Evolutionary conservation across 2,113 vertebrate species (phyloP), one percentile per base, ranked within the genome.

Genomic region (Pomatostomus ruficeps): DNA sequence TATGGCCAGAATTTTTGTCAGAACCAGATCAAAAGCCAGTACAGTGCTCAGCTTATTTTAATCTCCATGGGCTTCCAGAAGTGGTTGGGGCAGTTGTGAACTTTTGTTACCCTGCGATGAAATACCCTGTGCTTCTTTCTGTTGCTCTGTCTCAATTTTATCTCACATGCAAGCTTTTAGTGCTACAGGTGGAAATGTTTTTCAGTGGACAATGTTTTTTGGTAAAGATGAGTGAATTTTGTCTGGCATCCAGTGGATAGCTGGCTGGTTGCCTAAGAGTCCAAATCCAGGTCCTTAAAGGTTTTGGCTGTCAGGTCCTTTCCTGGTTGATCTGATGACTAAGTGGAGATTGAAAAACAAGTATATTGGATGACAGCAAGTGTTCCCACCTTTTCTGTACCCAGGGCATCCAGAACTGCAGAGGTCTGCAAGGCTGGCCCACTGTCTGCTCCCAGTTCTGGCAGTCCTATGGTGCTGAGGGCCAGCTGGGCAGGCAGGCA

Each of bases 211-310:
- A 13, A 14, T 74, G 31, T 14, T 67, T 57, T 46, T 35, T 49
- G 31, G 61, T 80, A 49, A 76, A 78, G 35, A 75, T 26, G 8
- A 3, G 8, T 71, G 42, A 75, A 46, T 74, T 88, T 82, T 71
- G 2, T 43, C 38, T 86, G 49, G 19, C 9, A 31, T 40, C 20
- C 28, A 24, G 20, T 15, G 19, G 42, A 61, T 8, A 79, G 19
- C 28, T 49, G 35, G 4, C 33, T 79, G 42, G 21, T 62, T 71
- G 11, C 46, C 28, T 26, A 21, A n/a, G 12, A 58, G 19, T 23
- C 12, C 0, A 0, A 25, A 20, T 71, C 26, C 35, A 67, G 43
- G 7, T 66, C 35, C 10, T 62, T 75, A 36, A 22, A 38, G 28
- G 17, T 62, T 85, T 85, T 85, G 42, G 57, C 25, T 20, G 36